These are phyloP conservation scores for Tolmerus cingulatus DNA, from an alignment of 2,888 invertebrate species.

Conservation along the genomic window DNA sequence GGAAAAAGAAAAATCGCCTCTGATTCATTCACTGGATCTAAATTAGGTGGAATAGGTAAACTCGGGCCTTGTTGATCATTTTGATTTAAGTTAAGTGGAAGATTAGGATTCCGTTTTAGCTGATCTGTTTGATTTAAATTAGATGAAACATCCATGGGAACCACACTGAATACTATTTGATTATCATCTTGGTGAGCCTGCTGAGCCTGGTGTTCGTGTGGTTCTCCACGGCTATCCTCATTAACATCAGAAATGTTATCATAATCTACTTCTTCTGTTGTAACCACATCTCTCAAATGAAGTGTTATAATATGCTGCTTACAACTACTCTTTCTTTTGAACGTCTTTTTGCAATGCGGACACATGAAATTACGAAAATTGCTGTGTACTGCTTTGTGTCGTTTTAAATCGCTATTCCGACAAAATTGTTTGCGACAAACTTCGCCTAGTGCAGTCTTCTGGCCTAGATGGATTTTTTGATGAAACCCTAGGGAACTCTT, in stretches of 20 bases:
- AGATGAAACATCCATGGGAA: background rate
- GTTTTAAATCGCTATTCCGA: conserved; percentile 47
- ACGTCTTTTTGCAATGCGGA: conserved; percentile 53
- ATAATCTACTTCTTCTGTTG: background rate
- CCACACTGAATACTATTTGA: background rate
- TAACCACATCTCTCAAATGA: conserved; percentile 50
- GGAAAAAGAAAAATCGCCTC: background rate
- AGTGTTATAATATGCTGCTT: conserved; percentile 53
- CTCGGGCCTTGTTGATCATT: background rate
- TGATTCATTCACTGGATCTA: background rate
- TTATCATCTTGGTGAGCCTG: background rate
- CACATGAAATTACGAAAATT: conserved; percentile 48
- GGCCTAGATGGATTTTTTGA: conserved; percentile 48
- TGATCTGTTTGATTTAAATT: background rate
- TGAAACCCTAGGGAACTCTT: conserved; percentile 51
- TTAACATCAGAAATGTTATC: background rate
- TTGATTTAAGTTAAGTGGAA: background rate
- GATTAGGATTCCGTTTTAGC: background rate
- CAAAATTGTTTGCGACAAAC: conserved; percentile 50
- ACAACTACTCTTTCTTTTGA: conserved; percentile 50
- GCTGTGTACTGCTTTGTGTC: conserved; percentile 50
- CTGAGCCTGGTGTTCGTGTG: background rate
- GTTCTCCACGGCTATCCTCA: background rate
- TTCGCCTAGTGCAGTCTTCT: conserved; percentile 48
- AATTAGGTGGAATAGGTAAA: background rate